These are phyloP conservation scores for Turritopsis dohrnii DNA, from an alignment of 30 jellyfish, hydroid and myxozoan species.

Conservation along the genomic window DNA sequence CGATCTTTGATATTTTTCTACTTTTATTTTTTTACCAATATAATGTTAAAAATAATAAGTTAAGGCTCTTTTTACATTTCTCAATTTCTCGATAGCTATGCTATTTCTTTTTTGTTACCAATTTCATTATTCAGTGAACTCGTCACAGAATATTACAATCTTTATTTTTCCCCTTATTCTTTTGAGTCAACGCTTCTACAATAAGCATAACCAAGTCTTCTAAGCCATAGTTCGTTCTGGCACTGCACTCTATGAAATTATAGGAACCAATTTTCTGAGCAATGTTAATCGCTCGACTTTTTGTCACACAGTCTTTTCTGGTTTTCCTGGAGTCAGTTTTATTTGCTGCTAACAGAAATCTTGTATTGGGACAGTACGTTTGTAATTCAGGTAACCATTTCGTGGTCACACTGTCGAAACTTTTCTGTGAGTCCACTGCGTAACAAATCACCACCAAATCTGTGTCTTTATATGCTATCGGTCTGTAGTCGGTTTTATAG, in stretches of 20 bases:
- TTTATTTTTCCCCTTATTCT: not conserved
- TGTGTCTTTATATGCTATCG: conserved; percentile 23
- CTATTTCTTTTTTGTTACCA: not conserved
- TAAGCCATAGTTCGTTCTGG: not conserved
- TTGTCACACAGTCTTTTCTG: not conserved
- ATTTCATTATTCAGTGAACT: not conserved
- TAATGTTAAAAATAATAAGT: too few species aligned
- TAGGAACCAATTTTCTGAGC: not conserved
- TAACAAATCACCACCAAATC: not conserved
- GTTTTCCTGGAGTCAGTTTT: conserved; percentile 1
- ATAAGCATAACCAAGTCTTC: not conserved
- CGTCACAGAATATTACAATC: not conserved
- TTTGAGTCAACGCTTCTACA: conserved; percentile 1
- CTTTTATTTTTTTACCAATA: too few species aligned
- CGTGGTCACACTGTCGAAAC: conserved; percentile 2
- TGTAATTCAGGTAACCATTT: conserved; percentile 19
- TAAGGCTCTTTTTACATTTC: too few species aligned
- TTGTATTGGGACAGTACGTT: conserved; percentile 6
- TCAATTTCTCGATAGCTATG: not conserved
- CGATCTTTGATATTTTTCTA: not conserved
- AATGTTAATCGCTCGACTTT: not conserved
- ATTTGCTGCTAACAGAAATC: not conserved
- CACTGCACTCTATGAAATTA: not conserved
- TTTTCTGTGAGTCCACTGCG: conserved; percentile 1
- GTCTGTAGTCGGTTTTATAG: conserved; percentile 27